Evolutionary conservation across 2,888 invertebrate species (phyloP).

Genomic region (Rotaria socialis): DNA sequence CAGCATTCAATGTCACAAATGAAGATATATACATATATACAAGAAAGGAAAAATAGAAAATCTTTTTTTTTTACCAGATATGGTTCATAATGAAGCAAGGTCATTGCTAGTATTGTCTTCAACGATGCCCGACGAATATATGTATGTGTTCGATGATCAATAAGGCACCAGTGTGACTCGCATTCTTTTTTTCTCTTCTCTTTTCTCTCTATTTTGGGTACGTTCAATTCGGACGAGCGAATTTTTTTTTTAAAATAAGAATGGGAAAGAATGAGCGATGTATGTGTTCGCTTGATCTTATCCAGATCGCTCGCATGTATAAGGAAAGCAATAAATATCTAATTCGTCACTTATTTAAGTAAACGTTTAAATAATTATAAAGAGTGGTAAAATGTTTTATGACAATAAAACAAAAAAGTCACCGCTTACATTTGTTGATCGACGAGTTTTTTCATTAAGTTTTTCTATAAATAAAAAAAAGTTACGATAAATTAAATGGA

Average conservation of each 20-base stretch:
- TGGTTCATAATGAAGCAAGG: conserved; percentile 29
- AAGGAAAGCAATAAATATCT: conserved; percentile 9
- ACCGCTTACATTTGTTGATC: background rate
- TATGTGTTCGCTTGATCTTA: conserved; percentile 8
- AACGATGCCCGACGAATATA: conserved; percentile 19
- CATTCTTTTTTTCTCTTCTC: background rate
- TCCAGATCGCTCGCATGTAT: background rate
- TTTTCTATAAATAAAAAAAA: conserved; percentile 34
- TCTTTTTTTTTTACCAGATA: background rate
- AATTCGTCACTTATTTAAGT: conserved; percentile 6
- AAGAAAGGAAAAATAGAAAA: background rate
- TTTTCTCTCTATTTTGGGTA: background rate
- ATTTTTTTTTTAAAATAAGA: conserved; percentile 1
- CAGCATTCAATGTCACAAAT: conserved; percentile 33
- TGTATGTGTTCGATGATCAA: conserved; percentile 29
- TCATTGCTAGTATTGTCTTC: conserved; percentile 32
- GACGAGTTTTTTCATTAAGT: background rate
- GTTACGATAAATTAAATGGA: background rate
- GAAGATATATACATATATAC: background rate
- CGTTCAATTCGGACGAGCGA: conserved; percentile 23
- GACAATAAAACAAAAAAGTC: background rate
- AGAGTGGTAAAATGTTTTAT: background rate
- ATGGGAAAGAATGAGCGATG: background rate
- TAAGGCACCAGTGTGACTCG: background rate
- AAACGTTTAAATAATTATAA: background rate